Percentiles rank a stretch among this genome's conserved stretches.
Conservation (phyloP, 2,113 vertebrate genomes). For the Eudyptes chrysolophus region DNA sequence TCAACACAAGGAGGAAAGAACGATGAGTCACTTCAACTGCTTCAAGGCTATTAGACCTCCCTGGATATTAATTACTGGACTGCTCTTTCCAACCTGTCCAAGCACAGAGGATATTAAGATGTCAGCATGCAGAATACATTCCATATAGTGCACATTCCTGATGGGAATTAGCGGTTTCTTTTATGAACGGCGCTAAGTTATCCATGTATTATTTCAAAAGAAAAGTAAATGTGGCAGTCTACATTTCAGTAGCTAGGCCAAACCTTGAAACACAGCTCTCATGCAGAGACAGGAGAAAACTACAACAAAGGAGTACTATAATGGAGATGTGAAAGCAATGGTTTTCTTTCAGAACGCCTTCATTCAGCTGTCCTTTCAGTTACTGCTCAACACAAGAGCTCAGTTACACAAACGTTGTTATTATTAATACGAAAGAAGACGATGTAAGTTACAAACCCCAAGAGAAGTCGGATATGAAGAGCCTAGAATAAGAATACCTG, state of each 20-base stretch:
- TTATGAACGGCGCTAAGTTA: not conserved
- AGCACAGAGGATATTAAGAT: not conserved
- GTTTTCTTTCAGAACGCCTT: not conserved
- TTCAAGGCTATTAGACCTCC: not conserved
- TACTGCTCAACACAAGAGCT: not conserved
- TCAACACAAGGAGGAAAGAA: not conserved
- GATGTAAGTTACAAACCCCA: not conserved
- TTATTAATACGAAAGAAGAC: not conserved
- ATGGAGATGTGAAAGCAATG: not conserved
- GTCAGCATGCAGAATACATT: not conserved
- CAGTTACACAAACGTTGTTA: not conserved
- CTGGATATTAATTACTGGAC: not conserved
- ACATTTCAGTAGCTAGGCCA: not conserved
- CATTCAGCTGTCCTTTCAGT: not conserved
- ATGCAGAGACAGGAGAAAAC: fast-evolving
- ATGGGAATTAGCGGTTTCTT: not conserved
- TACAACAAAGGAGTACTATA: not conserved
- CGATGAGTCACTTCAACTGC: not conserved
- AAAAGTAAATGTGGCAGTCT: not conserved
- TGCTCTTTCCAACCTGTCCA: not conserved
- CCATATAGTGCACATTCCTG: not conserved
- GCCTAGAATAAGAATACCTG: not conserved
- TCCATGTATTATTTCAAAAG: not conserved
- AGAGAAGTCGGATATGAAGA: not conserved
- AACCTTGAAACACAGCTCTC: not conserved